phyloP scores from a whole-genome alignment of 1,140 invertebrate genomes.

The Drosophila sulfurigaster region DNA sequence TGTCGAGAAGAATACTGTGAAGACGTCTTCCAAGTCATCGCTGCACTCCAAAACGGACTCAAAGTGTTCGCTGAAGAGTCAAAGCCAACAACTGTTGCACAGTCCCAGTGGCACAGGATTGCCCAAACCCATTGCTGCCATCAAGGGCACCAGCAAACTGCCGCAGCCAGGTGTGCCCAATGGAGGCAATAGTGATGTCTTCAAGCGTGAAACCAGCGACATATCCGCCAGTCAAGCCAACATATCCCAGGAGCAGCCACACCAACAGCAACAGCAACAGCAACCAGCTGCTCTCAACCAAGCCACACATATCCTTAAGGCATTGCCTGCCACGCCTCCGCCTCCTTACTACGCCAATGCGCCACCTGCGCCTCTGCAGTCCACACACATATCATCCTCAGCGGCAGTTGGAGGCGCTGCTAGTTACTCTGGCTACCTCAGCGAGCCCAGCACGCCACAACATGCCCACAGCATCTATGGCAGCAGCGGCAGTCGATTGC shows the following conservation, averaged over 20 bases:
- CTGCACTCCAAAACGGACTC: conserved; percentile 80
- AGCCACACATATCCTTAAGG: conserved; percentile 78
- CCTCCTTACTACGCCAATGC: conserved; percentile 69
- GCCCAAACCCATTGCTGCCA: conserved; percentile 95
- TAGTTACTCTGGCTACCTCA: conserved; percentile 55
- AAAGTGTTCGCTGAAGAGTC: conserved; percentile 74
- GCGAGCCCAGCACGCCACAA: conserved; percentile 71
- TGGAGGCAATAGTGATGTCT: conserved; percentile 29
- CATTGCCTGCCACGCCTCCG: conserved; percentile 51
- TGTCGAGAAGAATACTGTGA: conserved; percentile 64
- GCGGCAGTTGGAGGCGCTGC: conserved; percentile 5
- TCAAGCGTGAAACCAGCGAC: conserved; percentile 77
- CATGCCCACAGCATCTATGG: conserved; percentile 51
- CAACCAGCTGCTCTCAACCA: conserved; percentile 23
- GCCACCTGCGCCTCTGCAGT: conserved; percentile 25
- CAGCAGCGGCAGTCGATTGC: conserved; percentile 64
- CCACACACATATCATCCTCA: conserved; percentile 66
- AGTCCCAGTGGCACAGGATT: conserved; percentile 88
- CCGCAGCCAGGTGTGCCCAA: conserved; percentile 77
- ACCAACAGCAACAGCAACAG: conserved; percentile 9
- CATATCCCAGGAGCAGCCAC: conserved; percentile 69
- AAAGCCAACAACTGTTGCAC: conserved; percentile 54
- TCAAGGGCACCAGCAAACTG: conserved; percentile 93
- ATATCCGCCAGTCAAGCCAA: conserved; percentile 76
- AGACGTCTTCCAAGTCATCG: conserved; percentile 78